Conservation (phyloP, 1,140 invertebrate genomes). For the Luehdorfia chinensis region DNA sequence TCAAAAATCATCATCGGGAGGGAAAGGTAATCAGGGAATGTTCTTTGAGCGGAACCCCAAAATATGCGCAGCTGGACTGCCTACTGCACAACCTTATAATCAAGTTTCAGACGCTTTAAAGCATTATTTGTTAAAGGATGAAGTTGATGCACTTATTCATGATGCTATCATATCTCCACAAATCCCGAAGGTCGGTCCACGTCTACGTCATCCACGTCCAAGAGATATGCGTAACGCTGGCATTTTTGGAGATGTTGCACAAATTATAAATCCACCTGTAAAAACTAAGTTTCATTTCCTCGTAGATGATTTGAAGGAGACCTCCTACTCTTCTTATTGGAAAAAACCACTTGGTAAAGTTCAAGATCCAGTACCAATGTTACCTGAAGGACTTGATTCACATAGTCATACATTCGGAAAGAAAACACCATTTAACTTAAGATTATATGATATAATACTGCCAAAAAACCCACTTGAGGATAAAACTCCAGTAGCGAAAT, state of each 20-base stretch:
- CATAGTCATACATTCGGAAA: slow-evolving; percentile 69
- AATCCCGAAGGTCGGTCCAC: slow-evolving; percentile 46
- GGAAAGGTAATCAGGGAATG: slow-evolving; percentile 57
- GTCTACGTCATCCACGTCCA: slow-evolving; percentile 40
- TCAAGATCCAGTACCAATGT: slow-evolving; percentile 65
- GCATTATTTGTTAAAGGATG: slow-evolving; percentile 68
- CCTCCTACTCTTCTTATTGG: slow-evolving; percentile 75
- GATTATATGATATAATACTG: slow-evolving; percentile 54
- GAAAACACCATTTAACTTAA: slow-evolving; percentile 44
- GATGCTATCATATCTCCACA: slow-evolving; percentile 60
- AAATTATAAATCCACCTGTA: slow-evolving; percentile 56
- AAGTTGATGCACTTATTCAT: slow-evolving; percentile 67
- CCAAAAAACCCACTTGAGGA: slow-evolving; percentile 52
- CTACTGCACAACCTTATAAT: slow-evolving; percentile 52
- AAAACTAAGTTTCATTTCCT: slow-evolving; percentile 74
- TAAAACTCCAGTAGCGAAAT: slow-evolving; percentile 54
- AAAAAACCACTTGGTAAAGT: slow-evolving; percentile 61
- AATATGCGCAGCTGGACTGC: slow-evolving; percentile 63
- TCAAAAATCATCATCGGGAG: slow-evolving; percentile 46
- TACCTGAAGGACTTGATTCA: slow-evolving; percentile 71
- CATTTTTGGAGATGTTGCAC: slow-evolving; percentile 35
- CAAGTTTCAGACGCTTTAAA: slow-evolving; percentile 49
- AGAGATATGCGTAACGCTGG: slow-evolving; percentile 49
- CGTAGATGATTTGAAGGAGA: slow-evolving; percentile 73
- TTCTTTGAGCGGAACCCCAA: slow-evolving; percentile 52